A percentile compares a stretch with the other conserved stretches of the same genome.
phyloP scores from a whole-genome alignment of 1,140 invertebrate species.

The Pararge aegeria region DNA sequence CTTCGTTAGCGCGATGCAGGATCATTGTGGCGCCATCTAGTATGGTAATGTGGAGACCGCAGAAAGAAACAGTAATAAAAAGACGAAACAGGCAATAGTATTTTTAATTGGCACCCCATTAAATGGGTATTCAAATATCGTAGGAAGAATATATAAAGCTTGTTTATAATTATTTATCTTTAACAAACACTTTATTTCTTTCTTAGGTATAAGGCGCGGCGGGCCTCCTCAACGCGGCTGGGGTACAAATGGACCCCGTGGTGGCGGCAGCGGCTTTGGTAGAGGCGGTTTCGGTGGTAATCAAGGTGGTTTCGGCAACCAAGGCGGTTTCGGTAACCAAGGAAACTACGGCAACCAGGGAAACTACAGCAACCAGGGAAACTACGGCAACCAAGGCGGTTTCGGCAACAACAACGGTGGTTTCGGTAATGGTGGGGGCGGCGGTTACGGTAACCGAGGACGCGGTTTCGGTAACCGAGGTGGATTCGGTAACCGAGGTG shows the following conservation, averaged over 20 bases:
- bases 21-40: too few relatives aligned
- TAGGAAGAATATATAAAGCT: too few relatives aligned
- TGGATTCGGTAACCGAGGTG: background rate
- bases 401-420: slow-evolving; percentile 25
- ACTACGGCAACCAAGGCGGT: slow-evolving; percentile 20
- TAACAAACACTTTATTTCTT: too few relatives aligned
- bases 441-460: slow-evolving; percentile 31
- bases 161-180: too few relatives aligned
- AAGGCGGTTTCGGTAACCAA: slow-evolving; percentile 34
- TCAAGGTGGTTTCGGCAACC: slow-evolving; percentile 34
- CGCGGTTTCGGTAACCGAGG: slow-evolving; percentile 3
- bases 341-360: slow-evolving; percentile 25
- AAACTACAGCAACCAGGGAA: slow-evolving; percentile 18
- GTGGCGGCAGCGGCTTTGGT: slow-evolving; percentile 46
- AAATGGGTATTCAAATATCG: too few relatives aligned
- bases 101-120: too few relatives aligned
- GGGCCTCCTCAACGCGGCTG: slow-evolving; percentile 38
- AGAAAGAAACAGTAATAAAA: too few relatives aligned
- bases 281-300: slow-evolving; percentile 6
- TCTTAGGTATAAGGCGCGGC: slow-evolving; percentile 30
- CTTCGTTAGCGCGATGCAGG: too few relatives aligned
- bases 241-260: slow-evolving; percentile 56
- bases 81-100: too few relatives aligned
- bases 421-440: slow-evolving; percentile 30
- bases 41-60: too few relatives aligned